Evolutionary conservation across 1,140 invertebrate species (phyloP).

Genomic region (Rhopalosiphum maidis): DNA sequence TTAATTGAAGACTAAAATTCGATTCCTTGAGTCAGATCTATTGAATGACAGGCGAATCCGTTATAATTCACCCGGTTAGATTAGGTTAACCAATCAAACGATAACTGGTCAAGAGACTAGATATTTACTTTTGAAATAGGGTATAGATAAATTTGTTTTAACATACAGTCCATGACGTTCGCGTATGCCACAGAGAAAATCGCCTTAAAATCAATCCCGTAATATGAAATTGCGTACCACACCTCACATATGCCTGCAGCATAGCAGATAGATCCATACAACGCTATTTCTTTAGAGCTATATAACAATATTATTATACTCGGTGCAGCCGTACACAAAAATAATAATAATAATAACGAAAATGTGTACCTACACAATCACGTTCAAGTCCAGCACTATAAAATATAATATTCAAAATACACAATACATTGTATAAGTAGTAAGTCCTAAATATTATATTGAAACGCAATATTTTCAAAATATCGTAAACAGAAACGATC

Average conservation of each 20-base stretch:
- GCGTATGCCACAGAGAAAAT: background rate
- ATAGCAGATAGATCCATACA: background rate
- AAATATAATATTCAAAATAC: background rate
- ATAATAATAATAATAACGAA: background rate
- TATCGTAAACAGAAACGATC: background rate
- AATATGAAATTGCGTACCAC: background rate
- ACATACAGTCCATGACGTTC: background rate
- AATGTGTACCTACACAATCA: background rate
- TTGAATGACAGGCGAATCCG: background rate
- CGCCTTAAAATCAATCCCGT: background rate
- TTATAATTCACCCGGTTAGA: background rate
- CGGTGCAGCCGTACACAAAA: background rate
- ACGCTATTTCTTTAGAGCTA: background rate
- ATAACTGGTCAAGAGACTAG: background rate
- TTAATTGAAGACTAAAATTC: background rate
- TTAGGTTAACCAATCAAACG: background rate
- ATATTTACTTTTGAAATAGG: background rate
- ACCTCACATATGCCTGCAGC: background rate
- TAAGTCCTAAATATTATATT: background rate
- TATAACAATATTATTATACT: constrained; percentile 3
- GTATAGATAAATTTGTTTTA: background rate
- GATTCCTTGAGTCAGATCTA: background rate
- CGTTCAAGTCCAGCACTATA: background rate
- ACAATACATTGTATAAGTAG: background rate
- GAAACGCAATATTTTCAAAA: background rate